Percentiles rank a stretch among this genome's conserved stretches.
Evolutionary conservation across 53 echinoderm and acorn worm species (phyloP).

Genomic region (Temnopleurus reevesii): DNA sequence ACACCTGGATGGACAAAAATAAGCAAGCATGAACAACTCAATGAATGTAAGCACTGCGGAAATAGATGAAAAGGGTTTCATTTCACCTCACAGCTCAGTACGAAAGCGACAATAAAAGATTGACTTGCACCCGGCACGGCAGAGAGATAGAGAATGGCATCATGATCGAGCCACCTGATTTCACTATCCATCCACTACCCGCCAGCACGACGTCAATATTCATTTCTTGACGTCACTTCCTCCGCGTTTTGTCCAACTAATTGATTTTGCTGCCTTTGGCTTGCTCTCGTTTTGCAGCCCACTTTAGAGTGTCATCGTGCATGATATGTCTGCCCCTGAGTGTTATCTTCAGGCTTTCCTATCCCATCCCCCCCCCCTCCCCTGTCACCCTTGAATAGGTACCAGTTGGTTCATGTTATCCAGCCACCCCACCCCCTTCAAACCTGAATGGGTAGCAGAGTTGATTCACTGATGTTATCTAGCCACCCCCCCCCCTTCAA

Average conservation of each 20-base stretch:
- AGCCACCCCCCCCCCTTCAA: too few species aligned
- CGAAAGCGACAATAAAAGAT: background rate
- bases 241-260: constrained; percentile 52
- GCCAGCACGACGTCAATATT: constrained; percentile 76
- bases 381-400: too few species aligned
- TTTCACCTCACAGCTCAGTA: background rate
- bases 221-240: constrained; percentile 87
- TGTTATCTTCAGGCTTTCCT: background rate
- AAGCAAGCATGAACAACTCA: background rate
- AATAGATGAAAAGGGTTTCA: background rate
- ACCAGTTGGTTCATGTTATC: too few species aligned
- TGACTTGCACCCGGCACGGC: background rate
- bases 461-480: too few species aligned
- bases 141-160: constrained; percentile 1
- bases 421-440: background rate
- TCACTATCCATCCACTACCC: constrained; percentile 22
- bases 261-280: constrained; percentile 63
- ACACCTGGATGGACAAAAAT: background rate
- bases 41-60: background rate
- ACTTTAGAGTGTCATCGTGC: constrained; percentile 42
- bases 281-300: constrained; percentile 35
- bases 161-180: constrained; percentile 26
- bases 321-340: constrained; percentile 14
- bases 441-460: too few species aligned
- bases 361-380: background rate